Percentiles rank a stretch among this genome's conserved stretches.
Evolutionary conservation across 2,888 invertebrate genomes (phyloP).

Genomic region (Drosophila algonquin): DNA sequence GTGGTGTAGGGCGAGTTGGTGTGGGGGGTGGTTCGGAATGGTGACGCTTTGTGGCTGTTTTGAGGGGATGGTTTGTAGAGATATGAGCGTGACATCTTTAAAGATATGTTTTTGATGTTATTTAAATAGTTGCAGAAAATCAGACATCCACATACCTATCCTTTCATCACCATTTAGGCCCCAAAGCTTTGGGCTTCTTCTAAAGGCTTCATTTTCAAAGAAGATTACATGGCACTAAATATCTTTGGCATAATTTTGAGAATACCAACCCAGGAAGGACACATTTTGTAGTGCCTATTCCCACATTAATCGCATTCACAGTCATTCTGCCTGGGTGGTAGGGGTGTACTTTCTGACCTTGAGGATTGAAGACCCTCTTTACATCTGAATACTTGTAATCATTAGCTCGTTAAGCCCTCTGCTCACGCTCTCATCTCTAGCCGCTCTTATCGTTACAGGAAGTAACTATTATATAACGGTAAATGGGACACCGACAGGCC

Average conservation of each 20-base stretch:
- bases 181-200: too few species aligned
- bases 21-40: neutral
- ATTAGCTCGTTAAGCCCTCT: slow-evolving; percentile 12
- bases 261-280: too few species aligned
- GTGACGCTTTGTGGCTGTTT: neutral
- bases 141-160: too few species aligned
- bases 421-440: slow-evolving; percentile 52
- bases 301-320: neutral
- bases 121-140: neutral
- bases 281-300: too few species aligned
- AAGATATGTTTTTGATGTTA: neutral
- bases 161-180: too few species aligned
- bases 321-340: neutral
- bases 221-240: neutral
- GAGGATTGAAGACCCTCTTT: neutral
- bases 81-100: neutral
- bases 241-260: too few species aligned
- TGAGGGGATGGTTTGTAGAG: neutral
- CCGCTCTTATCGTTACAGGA: slow-evolving; percentile 50
- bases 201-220: neutral
- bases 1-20: neutral
- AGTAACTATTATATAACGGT: slow-evolving; percentile 69
- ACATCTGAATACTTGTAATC: neutral
- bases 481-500: slow-evolving; percentile 56
- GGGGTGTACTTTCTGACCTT: neutral